Evolutionary conservation across 2,888 invertebrate species (phyloP), one percentile per base, ranked within the genome.

Genomic region (Polyommatus iphigenia): DNA sequence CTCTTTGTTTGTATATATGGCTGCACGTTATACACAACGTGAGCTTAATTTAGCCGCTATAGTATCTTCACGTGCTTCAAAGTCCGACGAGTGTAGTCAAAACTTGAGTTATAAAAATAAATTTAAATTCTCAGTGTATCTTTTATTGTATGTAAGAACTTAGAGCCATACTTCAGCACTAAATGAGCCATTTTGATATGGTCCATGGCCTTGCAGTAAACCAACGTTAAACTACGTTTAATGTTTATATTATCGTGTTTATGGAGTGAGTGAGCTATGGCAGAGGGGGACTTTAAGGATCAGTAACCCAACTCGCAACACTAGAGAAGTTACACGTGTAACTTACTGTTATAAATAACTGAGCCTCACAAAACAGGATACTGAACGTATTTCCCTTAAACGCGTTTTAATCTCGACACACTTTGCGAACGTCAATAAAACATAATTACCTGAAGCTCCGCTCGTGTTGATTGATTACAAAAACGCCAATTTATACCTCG

Each of bases 391-490:
- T 54, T 54, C 54, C 54, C 54, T 59, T 59, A 20, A 59, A 67
- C 15, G 10, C 13, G 29, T 67, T 67, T 67, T 32, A 67, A 32
- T 67, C 67, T 29, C 29, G 29, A 15, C 29, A 67, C 29, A 32
- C 67, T 67, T 6, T 67, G 67, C 24, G 24, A 32, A 67, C 29
- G 67, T 29, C 67, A 29, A 67, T 29, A 67, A 67, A 67, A 67
- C 85, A 67, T 67, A 67, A 67, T 67, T 67, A 67, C 29, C 29
- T 67, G 32, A 67, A 67, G 83, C 81, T 81, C 82, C 79, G 79
- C 80, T 81, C 79, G 79, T 77, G 77, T 81, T 85, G 86, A 86
- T 86, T 84, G 85, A 86, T 86, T 83, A 80, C 81, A 81, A 80
- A 73, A 82, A 82, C 79, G 78, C 75, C 78, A 79, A 80, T 82